These are phyloP conservation scores for Mechanitis mazaeus DNA, from an alignment of 2,888 invertebrate genomes.

Conservation along the genomic window DNA sequence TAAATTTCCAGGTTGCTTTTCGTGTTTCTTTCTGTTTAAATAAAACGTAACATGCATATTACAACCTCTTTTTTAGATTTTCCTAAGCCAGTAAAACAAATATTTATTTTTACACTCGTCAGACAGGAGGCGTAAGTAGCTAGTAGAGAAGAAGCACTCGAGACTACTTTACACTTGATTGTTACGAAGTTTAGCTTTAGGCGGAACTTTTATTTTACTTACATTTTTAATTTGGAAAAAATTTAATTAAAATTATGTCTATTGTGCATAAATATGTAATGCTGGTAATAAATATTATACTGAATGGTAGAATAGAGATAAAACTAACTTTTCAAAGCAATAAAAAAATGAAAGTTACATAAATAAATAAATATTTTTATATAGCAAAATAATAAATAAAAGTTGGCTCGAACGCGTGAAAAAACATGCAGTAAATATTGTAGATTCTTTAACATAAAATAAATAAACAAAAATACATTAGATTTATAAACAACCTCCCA, in stretches of 20 bases:
- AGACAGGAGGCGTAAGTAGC: slow-evolving; percentile 25
- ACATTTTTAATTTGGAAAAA: background rate
- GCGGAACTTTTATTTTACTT: slow-evolving; percentile 11
- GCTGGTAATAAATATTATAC: too few species aligned
- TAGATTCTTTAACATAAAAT: too few species aligned
- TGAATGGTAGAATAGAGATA: too few species aligned
- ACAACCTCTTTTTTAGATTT: too few species aligned
- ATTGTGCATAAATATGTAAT: too few species aligned
- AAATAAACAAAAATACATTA: background rate
- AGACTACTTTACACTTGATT: slow-evolving; percentile 26
- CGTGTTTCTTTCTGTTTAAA: slow-evolving; percentile 4
- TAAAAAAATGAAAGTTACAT: too few species aligned
- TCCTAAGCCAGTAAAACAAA: slow-evolving; percentile 2
- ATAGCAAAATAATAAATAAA: too few species aligned
- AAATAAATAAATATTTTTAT: too few species aligned
- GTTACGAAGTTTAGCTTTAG: slow-evolving; percentile 22
- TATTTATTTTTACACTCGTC: slow-evolving; percentile 21
- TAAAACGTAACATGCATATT: background rate
- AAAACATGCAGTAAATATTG: too few species aligned
- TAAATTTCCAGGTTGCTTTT: background rate
- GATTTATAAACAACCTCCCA: background rate
- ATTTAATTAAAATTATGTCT: background rate
- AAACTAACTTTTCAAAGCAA: too few species aligned
- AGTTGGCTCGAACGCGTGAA: too few species aligned
- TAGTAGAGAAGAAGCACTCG: slow-evolving; percentile 24